These are phyloP conservation scores for Callocephalon fimbriatum DNA, from an alignment of 2,113 vertebrate species.

Conservation along the genomic window DNA sequence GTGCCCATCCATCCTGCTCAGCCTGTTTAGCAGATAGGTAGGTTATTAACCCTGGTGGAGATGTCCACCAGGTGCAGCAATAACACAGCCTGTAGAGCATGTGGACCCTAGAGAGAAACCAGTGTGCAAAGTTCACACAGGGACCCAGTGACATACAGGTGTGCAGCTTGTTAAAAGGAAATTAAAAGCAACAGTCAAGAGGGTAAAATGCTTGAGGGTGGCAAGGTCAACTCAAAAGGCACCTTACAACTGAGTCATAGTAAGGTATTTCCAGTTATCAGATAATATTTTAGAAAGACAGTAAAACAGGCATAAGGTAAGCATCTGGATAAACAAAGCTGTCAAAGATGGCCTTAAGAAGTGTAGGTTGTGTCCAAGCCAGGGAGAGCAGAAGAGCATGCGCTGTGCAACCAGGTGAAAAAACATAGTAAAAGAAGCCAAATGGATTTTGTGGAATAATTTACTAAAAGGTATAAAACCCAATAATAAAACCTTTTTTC, in stretches of 20 bases:
- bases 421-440: not conserved
- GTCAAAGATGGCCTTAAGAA: not conserved
- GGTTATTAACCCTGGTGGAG: not conserved
- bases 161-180: not conserved
- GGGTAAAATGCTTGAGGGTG: not conserved
- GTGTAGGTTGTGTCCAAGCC: not conserved
- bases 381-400: not conserved
- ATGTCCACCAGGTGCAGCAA: not conserved
- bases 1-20: not conserved
- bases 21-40: not conserved
- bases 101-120: not conserved
- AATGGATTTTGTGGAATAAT: not conserved
- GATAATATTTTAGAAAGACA: not conserved
- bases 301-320: not conserved
- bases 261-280: not conserved
- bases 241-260: not conserved
- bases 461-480: not conserved
- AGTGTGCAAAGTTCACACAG: not conserved
- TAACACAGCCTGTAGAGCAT: not conserved
- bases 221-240: not conserved
- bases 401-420: not conserved
- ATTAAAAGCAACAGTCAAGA: not conserved
- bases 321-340: not conserved
- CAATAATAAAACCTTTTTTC: not conserved
- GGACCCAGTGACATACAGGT: not conserved